Evolutionary conservation across 2,113 vertebrate species (phyloP).

Genomic region (Calyptommatus sinebrachiatus): DNA sequence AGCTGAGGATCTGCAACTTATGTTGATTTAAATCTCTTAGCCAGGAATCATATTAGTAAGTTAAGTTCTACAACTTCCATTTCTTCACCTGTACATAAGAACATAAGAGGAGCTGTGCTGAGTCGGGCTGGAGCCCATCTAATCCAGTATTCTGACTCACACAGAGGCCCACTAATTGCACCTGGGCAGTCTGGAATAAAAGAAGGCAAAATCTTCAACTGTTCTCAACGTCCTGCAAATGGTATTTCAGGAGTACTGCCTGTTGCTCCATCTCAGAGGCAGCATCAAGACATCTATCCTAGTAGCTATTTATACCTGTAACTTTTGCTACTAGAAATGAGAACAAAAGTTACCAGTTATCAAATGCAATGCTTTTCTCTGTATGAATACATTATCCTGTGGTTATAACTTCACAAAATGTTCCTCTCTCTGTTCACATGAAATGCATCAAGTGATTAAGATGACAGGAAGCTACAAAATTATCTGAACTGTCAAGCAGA

Average conservation of each 20-base stretch:
- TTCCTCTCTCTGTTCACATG: conserved; percentile 59
- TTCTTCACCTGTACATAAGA: conserved; percentile 43
- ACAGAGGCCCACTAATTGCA: too few species aligned
- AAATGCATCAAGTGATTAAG: conserved; percentile 60
- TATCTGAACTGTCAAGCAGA: conserved; percentile 59
- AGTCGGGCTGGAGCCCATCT: too few species aligned
- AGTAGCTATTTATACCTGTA: too few species aligned
- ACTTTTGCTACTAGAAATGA: conserved; percentile 56
- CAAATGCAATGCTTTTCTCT: conserved; percentile 59
- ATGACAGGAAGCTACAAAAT: conserved; percentile 59
- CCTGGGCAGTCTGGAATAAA: too few species aligned
- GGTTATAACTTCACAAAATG: conserved; percentile 65
- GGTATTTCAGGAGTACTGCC: too few species aligned
- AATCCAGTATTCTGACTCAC: too few species aligned
- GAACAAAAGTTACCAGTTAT: conserved; percentile 61
- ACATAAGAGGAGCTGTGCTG: too few species aligned
- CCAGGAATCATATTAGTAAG: conserved; percentile 65
- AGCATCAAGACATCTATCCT: too few species aligned
- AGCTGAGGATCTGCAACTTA: neutral
- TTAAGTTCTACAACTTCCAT: conserved; percentile 47
- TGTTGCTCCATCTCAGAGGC: too few species aligned
- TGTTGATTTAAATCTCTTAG: conserved; percentile 33
- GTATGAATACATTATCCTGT: conserved; percentile 66
- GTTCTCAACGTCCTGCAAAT: too few species aligned
- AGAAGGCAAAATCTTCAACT: too few species aligned